Conservation (phyloP, 2,113 vertebrate species). For the Pandion haliaetus region DNA sequence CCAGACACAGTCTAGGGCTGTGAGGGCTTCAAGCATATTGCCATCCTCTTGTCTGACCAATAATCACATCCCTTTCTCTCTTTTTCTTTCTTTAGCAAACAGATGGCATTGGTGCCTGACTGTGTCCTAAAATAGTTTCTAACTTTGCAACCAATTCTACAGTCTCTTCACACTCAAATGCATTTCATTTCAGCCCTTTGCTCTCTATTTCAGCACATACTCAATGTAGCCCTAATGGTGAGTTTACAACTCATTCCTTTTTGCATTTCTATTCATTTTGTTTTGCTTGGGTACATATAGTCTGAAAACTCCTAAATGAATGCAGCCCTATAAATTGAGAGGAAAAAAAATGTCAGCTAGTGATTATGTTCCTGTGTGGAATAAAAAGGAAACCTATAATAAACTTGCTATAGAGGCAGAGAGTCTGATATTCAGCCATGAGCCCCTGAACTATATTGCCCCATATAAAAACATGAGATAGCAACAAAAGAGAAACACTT, state of each 20-base stretch:
- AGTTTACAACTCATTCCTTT: neutral
- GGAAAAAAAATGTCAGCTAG: neutral
- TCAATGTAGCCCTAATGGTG: neutral
- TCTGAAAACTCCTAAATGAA: neutral
- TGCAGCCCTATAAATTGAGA: neutral
- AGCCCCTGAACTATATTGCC: conserved; percentile 40
- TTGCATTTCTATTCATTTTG: neutral
- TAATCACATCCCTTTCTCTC: neutral
- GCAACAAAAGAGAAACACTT: conserved; percentile 43
- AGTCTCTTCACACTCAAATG: neutral
- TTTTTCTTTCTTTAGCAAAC: neutral
- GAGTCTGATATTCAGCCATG: conserved; percentile 27
- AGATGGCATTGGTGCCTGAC: neutral
- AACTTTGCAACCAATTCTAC: neutral
- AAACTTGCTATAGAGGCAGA: conserved; percentile 30
- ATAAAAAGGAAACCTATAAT: neutral
- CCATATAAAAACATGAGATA: conserved; percentile 53
- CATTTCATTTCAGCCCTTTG: neutral
- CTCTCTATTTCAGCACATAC: neutral
- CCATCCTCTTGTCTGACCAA: neutral
- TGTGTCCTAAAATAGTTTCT: neutral
- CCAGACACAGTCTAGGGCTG: neutral
- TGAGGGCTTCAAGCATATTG: neutral
- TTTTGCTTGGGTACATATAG: neutral
- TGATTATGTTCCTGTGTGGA: neutral